Evolutionary conservation across 1,140 invertebrate genomes (phyloP), one percentile per base, ranked within the genome.

Genomic region (Drosophila pallidifrons): DNA sequence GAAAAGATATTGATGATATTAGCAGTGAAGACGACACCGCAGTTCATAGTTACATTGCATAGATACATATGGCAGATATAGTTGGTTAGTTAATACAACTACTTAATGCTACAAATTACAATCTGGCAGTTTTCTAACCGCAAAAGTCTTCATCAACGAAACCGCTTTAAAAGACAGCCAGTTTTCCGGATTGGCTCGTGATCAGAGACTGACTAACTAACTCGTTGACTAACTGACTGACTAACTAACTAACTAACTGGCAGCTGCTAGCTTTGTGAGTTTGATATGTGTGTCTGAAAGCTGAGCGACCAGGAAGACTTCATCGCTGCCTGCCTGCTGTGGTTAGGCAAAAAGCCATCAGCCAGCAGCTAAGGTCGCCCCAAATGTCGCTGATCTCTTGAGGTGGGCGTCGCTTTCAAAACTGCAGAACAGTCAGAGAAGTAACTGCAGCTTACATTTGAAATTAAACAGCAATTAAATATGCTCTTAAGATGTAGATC

Each of bases 141-240:
- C 82, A 88, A 66, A 88, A 87, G 82, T 71, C 82, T 81, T 81
- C 70, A 83, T 82, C 81, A 73, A 43, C 55, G 7, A 67, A 52
- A 60, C 64, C 46, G 63, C 63, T 66, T 72, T 59, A 47, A 46
- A 46, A 64, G 47, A 35, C 71, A 75, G 45, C 54, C 59, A 71
- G 58, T 75, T 75, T 75, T 75, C 73, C 73, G 73, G 46, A 70
- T 75, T 71, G 59, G 71, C 66, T 75, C 81, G 81, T 83, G 81
- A 85, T 77, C 65, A 61, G 51, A 25, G 41, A 63, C 49, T 68
- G 60, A 63, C 63, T 81, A 61, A 60, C 69, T 81, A 30, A 41
- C 60, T 63, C 7, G 30, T 25, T 45, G 47, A 28, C 3, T 55
- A 10, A 47, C 43, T 66, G 16, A 25, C 32, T 65, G 63, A 47